Evolutionary conservation across 2,888 invertebrate species (phyloP).

Genomic region (Nomada lathburiana): DNA sequence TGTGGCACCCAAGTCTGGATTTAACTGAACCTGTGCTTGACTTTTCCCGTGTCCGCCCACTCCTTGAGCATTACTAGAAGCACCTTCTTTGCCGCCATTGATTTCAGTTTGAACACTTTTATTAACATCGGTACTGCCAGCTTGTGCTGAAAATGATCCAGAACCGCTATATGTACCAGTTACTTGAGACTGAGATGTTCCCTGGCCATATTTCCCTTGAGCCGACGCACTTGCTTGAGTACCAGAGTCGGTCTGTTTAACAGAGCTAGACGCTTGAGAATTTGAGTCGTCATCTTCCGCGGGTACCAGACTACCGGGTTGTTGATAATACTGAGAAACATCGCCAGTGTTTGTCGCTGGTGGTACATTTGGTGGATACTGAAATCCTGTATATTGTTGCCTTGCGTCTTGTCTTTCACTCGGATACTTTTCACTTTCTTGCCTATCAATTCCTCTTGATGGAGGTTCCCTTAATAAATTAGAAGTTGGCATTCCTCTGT

Average conservation of each 20-base stretch:
- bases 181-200: slow-evolving; percentile 93
- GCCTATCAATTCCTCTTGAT: slow-evolving; percentile 34
- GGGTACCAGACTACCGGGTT: slow-evolving; percentile 24
- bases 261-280: slow-evolving; percentile 90
- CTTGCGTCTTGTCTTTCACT: slow-evolving; percentile 8
- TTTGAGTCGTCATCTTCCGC: slow-evolving; percentile 87
- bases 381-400: slow-evolving; percentile 45
- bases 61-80: slow-evolving; percentile 91
- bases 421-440: slow-evolving; percentile 36
- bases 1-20: slow-evolving; percentile 91
- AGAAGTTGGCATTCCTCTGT: slow-evolving; percentile 10
- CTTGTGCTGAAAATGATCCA: slow-evolving; percentile 93
- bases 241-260: slow-evolving; percentile 86
- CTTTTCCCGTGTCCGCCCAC: slow-evolving; percentile 90
- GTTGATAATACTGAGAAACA: slow-evolving; percentile 48
- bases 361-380: slow-evolving; percentile 35
- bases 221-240: slow-evolving; percentile 92
- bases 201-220: slow-evolving; percentile 90
- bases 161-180: slow-evolving; percentile 91
- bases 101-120: slow-evolving; percentile 90
- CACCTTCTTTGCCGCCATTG: slow-evolving; percentile 90
- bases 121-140: slow-evolving; percentile 91
- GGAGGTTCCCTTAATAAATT: slow-evolving; percentile 13
- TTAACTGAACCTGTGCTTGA: slow-evolving; percentile 91
- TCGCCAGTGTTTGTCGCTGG: slow-evolving; percentile 14